Evolutionary conservation across 1,140 invertebrate genomes (phyloP).

Genomic region (Ephestia elutella): DNA sequence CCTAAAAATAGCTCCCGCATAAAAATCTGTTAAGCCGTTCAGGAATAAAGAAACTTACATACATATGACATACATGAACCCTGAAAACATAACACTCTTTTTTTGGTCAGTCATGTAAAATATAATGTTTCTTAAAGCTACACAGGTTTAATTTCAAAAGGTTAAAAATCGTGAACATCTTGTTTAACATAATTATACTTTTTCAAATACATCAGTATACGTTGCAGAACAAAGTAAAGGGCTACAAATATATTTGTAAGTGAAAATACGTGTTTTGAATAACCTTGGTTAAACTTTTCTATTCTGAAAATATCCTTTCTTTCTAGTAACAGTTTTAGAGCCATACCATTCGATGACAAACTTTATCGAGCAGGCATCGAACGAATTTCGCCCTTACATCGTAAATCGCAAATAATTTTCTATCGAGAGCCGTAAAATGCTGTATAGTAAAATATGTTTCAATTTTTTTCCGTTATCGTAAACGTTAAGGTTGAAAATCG

Average conservation of each 20-base stretch:
- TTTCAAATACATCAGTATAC: no score
- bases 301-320: not conserved
- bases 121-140: no score
- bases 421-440: not conserved
- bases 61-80: no score
- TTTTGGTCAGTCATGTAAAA: no score
- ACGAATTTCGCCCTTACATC: not conserved
- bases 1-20: no score
- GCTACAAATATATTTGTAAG: not conserved
- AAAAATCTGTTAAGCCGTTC: no score
- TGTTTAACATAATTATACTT: no score
- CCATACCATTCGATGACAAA: not conserved
- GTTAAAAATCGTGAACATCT: no score
- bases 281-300: conserved; percentile 2
- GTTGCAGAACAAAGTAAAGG: not conserved
- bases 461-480: not conserved
- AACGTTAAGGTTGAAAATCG: conserved; percentile 23
- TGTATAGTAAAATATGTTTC: not conserved
- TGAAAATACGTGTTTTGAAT: not conserved
- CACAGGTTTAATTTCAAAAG: no score
- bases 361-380: not conserved
- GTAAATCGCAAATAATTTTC: not conserved
- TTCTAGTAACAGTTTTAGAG: not conserved
- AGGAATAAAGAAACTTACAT: no score
- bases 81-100: no score